Evolutionary conservation across 2,113 vertebrate genomes (phyloP).

Genomic region (Sorex fumeus): DNA sequence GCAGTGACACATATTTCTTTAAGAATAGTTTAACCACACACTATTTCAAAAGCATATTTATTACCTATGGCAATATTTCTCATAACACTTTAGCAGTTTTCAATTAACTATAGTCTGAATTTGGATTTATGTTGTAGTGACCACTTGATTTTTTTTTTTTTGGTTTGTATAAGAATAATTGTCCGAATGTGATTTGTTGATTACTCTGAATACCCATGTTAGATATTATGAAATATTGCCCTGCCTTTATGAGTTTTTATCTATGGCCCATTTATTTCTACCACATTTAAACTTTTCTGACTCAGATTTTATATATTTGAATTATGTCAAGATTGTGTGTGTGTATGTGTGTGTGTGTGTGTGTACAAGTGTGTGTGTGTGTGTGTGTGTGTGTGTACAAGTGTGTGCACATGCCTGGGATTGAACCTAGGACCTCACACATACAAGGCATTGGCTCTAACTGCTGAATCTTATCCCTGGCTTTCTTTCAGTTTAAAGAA

Average conservation of each 20-base stretch:
- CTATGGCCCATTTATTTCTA: slow-evolving; percentile 10
- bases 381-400: too few relatives aligned
- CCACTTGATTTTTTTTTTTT: neutral
- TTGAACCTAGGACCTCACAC: too few relatives aligned
- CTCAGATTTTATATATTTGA: neutral
- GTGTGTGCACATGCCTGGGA: too few relatives aligned
- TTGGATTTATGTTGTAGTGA: neutral
- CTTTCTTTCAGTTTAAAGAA: slow-evolving; percentile 34
- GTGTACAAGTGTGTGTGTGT: too few relatives aligned
- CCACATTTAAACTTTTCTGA: slow-evolving; percentile 30
- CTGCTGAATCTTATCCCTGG: neutral
- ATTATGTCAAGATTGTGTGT: too few relatives aligned
- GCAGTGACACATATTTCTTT: slow-evolving; percentile 1
- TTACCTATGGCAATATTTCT: neutral
- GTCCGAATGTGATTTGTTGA: neutral
- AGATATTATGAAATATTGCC: neutral
- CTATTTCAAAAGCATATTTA: neutral
- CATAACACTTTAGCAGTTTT: slow-evolving; percentile 31
- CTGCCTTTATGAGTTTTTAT: slow-evolving; percentile 47
- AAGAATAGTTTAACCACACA: slow-evolving; percentile 1
- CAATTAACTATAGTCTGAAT: neutral
- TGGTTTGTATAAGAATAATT: slow-evolving; percentile 20
- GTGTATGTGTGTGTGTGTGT: too few relatives aligned
- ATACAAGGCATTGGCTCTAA: neutral
- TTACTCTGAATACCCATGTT: neutral